Percentiles rank a stretch among this genome's conserved stretches.
Evolutionary conservation across 2,113 vertebrate species (phyloP).

Genomic region (Cyanoliseus patagonus): DNA sequence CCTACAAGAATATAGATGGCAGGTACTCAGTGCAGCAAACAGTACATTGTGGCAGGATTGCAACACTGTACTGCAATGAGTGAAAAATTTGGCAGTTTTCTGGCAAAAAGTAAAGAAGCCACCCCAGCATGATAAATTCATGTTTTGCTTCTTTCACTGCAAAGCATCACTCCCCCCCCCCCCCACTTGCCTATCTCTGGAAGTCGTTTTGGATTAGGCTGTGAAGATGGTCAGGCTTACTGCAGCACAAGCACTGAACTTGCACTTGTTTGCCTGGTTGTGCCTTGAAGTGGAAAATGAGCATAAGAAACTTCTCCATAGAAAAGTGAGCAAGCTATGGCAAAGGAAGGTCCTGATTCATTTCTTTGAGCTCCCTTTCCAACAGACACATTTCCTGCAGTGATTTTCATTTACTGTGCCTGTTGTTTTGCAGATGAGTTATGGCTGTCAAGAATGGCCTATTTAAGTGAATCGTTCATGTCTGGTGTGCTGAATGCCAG

Average conservation of each 20-base stretch:
- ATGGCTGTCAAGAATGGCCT: conserved; percentile 25
- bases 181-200: neutral
- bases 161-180: neutral
- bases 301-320: neutral
- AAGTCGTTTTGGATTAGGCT: neutral
- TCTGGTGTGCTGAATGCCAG: neutral
- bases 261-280: neutral
- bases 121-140: neutral
- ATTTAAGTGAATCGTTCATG: conserved; percentile 2
- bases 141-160: neutral
- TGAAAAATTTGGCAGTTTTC: neutral
- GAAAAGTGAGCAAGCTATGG: neutral
- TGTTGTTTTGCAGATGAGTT: conserved; percentile 49
- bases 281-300: conserved; percentile 10
- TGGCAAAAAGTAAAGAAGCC: neutral
- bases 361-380: neutral
- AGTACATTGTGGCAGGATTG: neutral
- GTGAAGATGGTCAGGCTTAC: neutral
- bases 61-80: neutral
- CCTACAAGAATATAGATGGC: neutral
- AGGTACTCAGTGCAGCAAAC: neutral
- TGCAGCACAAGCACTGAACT: neutral
- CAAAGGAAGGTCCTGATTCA: neutral
- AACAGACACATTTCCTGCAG: conserved; percentile 8
- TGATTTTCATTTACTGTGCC: neutral